Conservation (phyloP, 2,888 invertebrate species). For the Cancer borealis region DNA sequence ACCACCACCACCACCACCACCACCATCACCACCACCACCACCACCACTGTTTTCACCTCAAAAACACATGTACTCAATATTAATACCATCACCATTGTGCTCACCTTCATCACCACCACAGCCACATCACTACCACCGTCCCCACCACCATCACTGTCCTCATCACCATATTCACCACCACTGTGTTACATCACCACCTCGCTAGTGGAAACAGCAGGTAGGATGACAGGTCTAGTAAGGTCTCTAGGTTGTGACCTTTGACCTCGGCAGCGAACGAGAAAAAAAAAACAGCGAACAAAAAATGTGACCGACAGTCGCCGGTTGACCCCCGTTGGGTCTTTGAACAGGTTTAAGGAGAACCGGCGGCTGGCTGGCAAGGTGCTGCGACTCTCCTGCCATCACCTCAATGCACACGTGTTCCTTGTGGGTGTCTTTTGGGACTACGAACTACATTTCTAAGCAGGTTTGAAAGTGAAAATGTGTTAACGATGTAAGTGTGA, state of each 20-base stretch:
- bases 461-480: neutral
- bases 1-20: neutral
- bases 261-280: neutral
- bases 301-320: neutral
- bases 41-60: neutral
- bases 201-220: neutral
- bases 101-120: neutral
- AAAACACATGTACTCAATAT: neutral
- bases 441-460: neutral
- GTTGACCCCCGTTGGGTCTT: neutral
- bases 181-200: neutral
- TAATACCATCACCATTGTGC: neutral
- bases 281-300: neutral
- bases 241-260: neutral
- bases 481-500: neutral
- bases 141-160: neutral
- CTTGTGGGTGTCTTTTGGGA: neutral
- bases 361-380: neutral
- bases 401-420: neutral
- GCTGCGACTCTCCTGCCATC: neutral
- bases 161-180: slow-evolving; percentile 25
- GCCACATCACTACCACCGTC: neutral
- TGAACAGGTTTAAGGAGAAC: neutral
- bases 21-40: neutral
- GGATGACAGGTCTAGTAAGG: slow-evolving; percentile 17